A percentile compares a stretch with the other conserved stretches of the same genome.
Evolutionary conservation across 2,888 invertebrate genomes (phyloP).

Genomic region (Cordilura impudica): DNA sequence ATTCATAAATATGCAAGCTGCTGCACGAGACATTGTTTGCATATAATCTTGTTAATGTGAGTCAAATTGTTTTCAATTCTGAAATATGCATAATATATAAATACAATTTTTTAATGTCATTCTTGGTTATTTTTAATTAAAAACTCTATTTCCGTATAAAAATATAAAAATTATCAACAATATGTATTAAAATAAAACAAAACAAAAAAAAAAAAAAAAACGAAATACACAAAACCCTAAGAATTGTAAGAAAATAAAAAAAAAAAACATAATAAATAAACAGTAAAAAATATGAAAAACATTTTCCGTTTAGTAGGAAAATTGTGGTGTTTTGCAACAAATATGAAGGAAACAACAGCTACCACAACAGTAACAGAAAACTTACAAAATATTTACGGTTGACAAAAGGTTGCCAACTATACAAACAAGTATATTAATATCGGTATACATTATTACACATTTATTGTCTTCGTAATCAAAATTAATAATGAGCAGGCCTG

Average conservation of each 20-base stretch:
- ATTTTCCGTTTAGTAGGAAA: constrained; percentile 47
- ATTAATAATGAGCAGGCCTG: too few relatives aligned
- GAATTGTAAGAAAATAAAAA: constrained; percentile 16
- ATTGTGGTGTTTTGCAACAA: constrained; percentile 48
- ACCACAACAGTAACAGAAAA: constrained; percentile 33
- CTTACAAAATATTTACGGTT: background rate
- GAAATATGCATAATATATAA: background rate
- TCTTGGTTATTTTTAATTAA: constrained; percentile 59
- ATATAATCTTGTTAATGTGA: background rate
- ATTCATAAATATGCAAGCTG: background rate
- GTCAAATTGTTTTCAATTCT: background rate
- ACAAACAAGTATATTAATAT: too few relatives aligned
- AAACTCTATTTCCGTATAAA: constrained; percentile 56
- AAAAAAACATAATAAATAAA: constrained; percentile 1
- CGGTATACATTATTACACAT: too few relatives aligned
- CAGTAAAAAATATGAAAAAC: constrained; percentile 34
- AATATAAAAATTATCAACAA: background rate
- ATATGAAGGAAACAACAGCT: constrained; percentile 31
- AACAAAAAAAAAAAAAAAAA: constrained; percentile 26
- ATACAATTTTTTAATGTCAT: constrained; percentile 42
- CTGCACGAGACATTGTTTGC: background rate
- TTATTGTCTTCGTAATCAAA: too few relatives aligned
- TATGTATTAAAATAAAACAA: constrained; percentile 36
- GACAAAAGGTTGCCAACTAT: constrained; percentile 43
- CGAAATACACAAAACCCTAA: constrained; percentile 33